These are phyloP conservation scores for Centropyge bicolor DNA, from an alignment of 2,797 vertebrate species.

Conservation along the genomic window DNA sequence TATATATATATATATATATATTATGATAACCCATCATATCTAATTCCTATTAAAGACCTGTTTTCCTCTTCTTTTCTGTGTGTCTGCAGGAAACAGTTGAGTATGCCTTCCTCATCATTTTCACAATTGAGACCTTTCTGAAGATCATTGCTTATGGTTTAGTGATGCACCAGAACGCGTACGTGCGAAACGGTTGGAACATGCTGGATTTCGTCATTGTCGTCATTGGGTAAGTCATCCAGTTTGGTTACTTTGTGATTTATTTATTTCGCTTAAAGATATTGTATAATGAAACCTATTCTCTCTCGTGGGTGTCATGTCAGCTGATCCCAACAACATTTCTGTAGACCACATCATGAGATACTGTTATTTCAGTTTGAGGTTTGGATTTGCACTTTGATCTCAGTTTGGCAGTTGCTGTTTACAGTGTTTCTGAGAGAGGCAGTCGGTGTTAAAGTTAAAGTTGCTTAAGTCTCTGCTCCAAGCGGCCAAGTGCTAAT, in stretches of 20 bases:
- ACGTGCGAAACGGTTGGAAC: constrained; percentile 99
- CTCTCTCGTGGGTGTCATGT: too few relatives aligned
- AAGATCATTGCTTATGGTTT: constrained; percentile 99
- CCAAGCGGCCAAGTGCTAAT: constrained; percentile 67
- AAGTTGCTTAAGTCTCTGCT: constrained; percentile 78
- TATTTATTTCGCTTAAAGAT: not conserved
- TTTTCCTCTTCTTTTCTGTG: constrained; percentile 17
- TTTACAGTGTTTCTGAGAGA: constrained; percentile 54
- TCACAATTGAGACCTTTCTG: constrained; percentile 99
- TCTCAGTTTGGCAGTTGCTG: constrained; percentile 36
- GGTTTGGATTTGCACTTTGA: constrained; percentile 41
- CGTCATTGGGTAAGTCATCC: constrained; percentile 93
- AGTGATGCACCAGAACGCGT: constrained; percentile 97
- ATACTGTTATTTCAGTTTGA: constrained; percentile 35
- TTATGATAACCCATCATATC: not conserved
- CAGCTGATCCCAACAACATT: not conserved
- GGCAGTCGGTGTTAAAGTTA: constrained; percentile 56
- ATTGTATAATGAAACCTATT: not conserved
- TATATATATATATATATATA: too few relatives aligned
- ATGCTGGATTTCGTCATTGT: constrained; percentile 99
- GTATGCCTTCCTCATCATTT: constrained; percentile 99
- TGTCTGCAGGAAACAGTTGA: constrained; percentile 97
- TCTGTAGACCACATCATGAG: constrained; percentile 3
- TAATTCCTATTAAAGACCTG: not conserved
- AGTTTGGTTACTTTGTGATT: not conserved